These are phyloP conservation scores for Donacobius atricapilla DNA, from an alignment of 2,113 vertebrate genomes.

Conservation along the genomic window DNA sequence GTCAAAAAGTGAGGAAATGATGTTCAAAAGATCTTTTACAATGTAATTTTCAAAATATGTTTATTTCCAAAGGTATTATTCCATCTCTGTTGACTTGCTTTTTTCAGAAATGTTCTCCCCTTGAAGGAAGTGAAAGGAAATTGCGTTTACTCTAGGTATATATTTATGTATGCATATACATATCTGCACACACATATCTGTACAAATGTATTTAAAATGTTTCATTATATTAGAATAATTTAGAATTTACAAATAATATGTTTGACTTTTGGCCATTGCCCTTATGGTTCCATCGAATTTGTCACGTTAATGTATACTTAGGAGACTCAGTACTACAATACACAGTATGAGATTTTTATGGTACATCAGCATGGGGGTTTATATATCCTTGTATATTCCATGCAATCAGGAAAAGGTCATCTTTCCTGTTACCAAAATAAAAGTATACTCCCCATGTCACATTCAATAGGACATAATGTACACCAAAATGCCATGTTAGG, in stretches of 20 bases:
- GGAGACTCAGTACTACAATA: background rate
- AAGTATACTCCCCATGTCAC: background rate
- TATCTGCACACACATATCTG: background rate
- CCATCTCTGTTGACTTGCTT: background rate
- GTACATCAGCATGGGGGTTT: background rate
- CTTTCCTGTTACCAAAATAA: background rate
- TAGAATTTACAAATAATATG: background rate
- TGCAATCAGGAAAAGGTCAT: background rate
- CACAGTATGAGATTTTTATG: background rate
- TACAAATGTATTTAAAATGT: background rate
- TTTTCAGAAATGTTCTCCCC: background rate
- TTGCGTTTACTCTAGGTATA: background rate
- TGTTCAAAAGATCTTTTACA: background rate
- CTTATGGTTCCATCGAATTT: background rate
- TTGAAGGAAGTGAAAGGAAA: background rate
- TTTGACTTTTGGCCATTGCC: background rate
- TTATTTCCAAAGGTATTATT: background rate
- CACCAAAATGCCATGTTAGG: background rate
- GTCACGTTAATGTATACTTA: background rate
- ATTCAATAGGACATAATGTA: background rate
- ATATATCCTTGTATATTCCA: background rate
- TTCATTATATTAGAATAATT: background rate
- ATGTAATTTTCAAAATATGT: background rate
- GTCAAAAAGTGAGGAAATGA: background rate
- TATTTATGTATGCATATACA: no score